A percentile compares a stretch with the other conserved stretches of the same genome.
Evolutionary conservation across 2,888 invertebrate species (phyloP).

Genomic region (Carterocephalus palaemon): DNA sequence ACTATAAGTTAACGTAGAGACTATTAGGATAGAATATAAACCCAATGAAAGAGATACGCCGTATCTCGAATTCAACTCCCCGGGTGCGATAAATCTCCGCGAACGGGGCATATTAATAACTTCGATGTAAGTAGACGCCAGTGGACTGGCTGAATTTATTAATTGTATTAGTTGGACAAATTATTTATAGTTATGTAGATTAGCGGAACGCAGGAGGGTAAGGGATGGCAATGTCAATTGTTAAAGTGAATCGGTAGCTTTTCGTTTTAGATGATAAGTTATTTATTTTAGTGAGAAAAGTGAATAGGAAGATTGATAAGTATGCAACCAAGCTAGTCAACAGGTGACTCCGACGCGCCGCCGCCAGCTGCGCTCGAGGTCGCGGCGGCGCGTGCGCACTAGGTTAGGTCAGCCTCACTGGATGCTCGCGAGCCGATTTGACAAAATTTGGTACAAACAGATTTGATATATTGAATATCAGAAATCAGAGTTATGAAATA

Average conservation of each 20-base stretch:
- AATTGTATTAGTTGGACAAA: slow-evolving; percentile 70
- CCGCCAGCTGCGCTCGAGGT: slow-evolving; percentile 39
- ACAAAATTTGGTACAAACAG: slow-evolving; percentile 69
- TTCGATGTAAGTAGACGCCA: slow-evolving; percentile 51
- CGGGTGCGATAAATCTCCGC: slow-evolving; percentile 29
- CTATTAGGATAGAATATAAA: slow-evolving; percentile 59
- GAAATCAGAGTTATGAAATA: slow-evolving; percentile 52
- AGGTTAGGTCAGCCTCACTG: too few relatives aligned
- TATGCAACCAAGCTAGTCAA: slow-evolving; percentile 76
- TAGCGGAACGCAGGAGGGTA: slow-evolving; percentile 42
- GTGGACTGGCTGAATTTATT: slow-evolving; percentile 49
- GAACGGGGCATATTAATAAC: slow-evolving; percentile 39
- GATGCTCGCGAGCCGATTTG: slow-evolving; percentile 34
- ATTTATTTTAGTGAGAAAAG: slow-evolving; percentile 75
- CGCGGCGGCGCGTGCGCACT: too few relatives aligned
- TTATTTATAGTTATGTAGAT: slow-evolving; percentile 62
- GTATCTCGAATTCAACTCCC: slow-evolving; percentile 49
- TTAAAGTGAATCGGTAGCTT: slow-evolving; percentile 50
- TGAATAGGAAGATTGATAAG: slow-evolving; percentile 60
- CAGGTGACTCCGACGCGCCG: slow-evolving; percentile 48
- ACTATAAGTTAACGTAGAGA: slow-evolving; percentile 71
- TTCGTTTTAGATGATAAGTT: slow-evolving; percentile 62
- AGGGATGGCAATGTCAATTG: slow-evolving; percentile 53
- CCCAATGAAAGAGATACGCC: slow-evolving; percentile 43
- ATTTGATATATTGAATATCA: slow-evolving; percentile 58